Evolutionary conservation across 2,113 vertebrate genomes (phyloP), one percentile per base, ranked within the genome.

Genomic region (Pitta sordida): DNA sequence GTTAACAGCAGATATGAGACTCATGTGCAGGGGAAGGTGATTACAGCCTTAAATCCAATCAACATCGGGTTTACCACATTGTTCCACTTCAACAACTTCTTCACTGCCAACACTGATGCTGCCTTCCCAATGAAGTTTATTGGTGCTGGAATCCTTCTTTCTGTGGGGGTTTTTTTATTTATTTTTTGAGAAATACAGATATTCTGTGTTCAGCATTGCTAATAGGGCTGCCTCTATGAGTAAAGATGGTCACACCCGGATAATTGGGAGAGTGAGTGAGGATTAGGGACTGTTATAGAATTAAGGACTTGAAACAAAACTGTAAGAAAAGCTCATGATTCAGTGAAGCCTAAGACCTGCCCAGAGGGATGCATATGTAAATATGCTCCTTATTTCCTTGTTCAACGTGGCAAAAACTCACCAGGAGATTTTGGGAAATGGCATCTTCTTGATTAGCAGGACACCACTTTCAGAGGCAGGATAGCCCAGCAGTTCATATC

Each of bases 31-130:
- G 62, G 48, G 36, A 95, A 88, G 80, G 68, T 0, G 24, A 96
- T 96, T 91, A 91, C 48, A 91, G 85, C 34, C 69, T 74, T 75
- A 93, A 95, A 90, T 91, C 83, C 90, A 90, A 77, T 88, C 90
- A 78, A 5, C 0, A 0, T 46, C 2, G 1, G 37, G 76, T 83
- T 85, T 95, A 68, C 69, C 67, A 36, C 59, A 60, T 36, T 78
- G 82, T 94, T 94, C 94, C 71, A 90, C 93, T 90, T 83, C 79
- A 85, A 34, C 48, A 86, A 30, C 27, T 80, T 83, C 52, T 59
- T 41, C 65, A 20, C 78, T 80, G 71, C 70, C 67, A 48, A 58
- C 13, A 2, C 46, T 19, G 78, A 48, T 67, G 68, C 39, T 78
- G 43, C 44, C 62, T 91, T 88, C 82, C 56, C 48, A 67, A 76